Base-by-base conservation (phyloP, 2,888 invertebrate species). In the Eupithecia tripunctaria region DNA sequence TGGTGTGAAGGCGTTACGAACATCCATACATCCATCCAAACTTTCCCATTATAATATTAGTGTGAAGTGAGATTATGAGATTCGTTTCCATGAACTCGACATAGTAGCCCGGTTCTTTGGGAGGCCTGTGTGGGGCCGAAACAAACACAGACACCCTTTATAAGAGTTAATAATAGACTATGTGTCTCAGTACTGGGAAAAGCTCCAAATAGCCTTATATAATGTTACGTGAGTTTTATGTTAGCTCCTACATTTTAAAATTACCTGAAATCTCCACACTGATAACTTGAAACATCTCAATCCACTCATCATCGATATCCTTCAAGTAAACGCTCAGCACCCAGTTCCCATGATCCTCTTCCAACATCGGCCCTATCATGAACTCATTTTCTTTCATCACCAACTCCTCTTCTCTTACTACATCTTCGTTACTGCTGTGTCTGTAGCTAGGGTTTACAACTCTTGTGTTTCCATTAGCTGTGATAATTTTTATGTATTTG, bases 321-420 rank as follows among this genome's bases (percentile, higher is more conserved):
- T 80, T 82, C 2, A 82, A 85, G 71, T 85, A 90, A 0, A 86
- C 76, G 66, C 91, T 91, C 0, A 94, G 71, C 51, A 91, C 85
- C 94, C 94, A 94, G 72, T 94, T 94, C 0, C 94, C 94, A 68
- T 91, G 85, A 56, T 93, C 89, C 0, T 86, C 85, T 4, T 82
- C 82, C 6, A 38, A 27, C 10, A 94, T 56, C 1, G 94, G 94
- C 2, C 94, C 94, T 2, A 94, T 82, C 68, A 86, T 78, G 73
- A 91, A 87, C 6, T 92, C 90, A 72, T 89, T 86, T 0, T 71
- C 68, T 27, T 79, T 79, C 80, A 90, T 80, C 3, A 68, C 25
- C 4, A 43, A 73, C 25, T 78, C 77, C 36, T 81, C 73, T 0
- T 81, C 71, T 12, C 73, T 79, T 27, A 86, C 80, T 2, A 76